A percentile compares a stretch with the other conserved stretches of the same genome.
These are phyloP conservation scores for Exocentrus adspersus DNA, from an alignment of 2,888 invertebrate genomes.

Conservation along the genomic window DNA sequence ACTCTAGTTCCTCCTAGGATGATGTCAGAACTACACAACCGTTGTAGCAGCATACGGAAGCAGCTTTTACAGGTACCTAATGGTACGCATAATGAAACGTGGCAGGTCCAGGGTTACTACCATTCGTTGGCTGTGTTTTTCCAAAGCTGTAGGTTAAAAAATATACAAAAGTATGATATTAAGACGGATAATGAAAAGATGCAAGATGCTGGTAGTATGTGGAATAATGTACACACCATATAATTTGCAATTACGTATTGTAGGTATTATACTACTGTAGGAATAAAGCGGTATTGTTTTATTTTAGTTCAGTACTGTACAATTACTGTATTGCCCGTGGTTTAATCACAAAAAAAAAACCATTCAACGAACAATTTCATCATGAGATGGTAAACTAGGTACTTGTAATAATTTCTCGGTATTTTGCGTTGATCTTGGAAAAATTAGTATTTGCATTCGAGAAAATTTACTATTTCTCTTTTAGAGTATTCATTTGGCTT, in stretches of 20 bases:
- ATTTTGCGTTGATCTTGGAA: too few species aligned
- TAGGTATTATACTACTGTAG: too few species aligned
- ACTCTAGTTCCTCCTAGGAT: slow-evolving; percentile 89
- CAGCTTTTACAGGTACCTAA: slow-evolving; percentile 79
- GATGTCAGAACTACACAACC: slow-evolving; percentile 83
- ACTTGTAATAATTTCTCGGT: too few species aligned
- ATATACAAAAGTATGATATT: slow-evolving; percentile 43
- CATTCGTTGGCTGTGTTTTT: slow-evolving; percentile 68
- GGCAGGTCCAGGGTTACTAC: slow-evolving; percentile 87
- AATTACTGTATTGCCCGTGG: too few species aligned
- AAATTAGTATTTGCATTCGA: too few species aligned
- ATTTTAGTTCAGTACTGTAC: too few species aligned
- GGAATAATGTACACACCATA: slow-evolving; percentile 49
- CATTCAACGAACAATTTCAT: too few species aligned
- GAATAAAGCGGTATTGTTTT: too few species aligned
- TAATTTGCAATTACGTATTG: slow-evolving; percentile 23
- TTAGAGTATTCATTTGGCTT: too few species aligned
- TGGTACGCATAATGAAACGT: slow-evolving; percentile 95
- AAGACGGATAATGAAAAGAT: slow-evolving; percentile 44
- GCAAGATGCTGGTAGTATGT: slow-evolving; percentile 40
- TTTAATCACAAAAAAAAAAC: too few species aligned
- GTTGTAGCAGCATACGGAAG: slow-evolving; percentile 81
- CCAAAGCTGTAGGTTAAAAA: slow-evolving; percentile 57
- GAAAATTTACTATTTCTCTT: too few species aligned
- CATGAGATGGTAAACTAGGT: too few species aligned